These are phyloP conservation scores for Staurois parvus DNA, from an alignment of 2,797 vertebrate genomes.

Conservation along the genomic window DNA sequence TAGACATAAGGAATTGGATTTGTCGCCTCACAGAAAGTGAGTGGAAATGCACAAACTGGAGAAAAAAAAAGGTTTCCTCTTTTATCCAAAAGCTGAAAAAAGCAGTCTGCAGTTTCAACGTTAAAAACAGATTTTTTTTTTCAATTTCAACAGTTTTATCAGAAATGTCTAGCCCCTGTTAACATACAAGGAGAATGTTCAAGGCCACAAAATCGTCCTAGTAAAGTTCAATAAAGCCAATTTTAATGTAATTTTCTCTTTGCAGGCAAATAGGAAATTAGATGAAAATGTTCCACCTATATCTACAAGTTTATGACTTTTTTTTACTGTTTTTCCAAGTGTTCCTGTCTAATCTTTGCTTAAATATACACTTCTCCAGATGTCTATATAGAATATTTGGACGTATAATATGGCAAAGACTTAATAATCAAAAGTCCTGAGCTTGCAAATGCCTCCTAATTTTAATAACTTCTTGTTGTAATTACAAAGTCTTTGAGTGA, in stretches of 20 bases:
- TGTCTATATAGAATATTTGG: slow-evolving; percentile 80
- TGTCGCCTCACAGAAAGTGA: too few species aligned
- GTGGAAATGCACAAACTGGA: too few species aligned
- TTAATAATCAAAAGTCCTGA: slow-evolving; percentile 85
- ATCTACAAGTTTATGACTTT: slow-evolving; percentile 3
- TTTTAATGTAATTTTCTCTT: not conserved
- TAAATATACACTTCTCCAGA: slow-evolving; percentile 78
- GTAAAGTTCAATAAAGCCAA: not conserved
- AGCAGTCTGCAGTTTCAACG: too few species aligned
- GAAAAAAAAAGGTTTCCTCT: too few species aligned
- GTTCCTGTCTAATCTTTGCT: not conserved
- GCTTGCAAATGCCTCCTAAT: slow-evolving; percentile 86
- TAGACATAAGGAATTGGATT: too few species aligned
- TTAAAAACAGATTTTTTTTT: too few species aligned
- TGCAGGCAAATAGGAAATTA: not conserved
- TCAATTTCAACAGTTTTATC: too few species aligned
- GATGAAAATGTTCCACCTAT: not conserved
- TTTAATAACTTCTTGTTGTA: slow-evolving; percentile 87
- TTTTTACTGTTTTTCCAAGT: not conserved
- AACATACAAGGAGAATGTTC: not conserved
- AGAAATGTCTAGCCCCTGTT: too few species aligned
- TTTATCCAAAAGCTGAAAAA: too few species aligned
- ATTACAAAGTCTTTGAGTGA: slow-evolving; percentile 84
- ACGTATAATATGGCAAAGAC: slow-evolving; percentile 79
- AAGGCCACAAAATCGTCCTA: not conserved